Evolutionary conservation across 92 coral and sea anemone genomes (phyloP).

Genomic region (Hydrozoanthus gracilis): DNA sequence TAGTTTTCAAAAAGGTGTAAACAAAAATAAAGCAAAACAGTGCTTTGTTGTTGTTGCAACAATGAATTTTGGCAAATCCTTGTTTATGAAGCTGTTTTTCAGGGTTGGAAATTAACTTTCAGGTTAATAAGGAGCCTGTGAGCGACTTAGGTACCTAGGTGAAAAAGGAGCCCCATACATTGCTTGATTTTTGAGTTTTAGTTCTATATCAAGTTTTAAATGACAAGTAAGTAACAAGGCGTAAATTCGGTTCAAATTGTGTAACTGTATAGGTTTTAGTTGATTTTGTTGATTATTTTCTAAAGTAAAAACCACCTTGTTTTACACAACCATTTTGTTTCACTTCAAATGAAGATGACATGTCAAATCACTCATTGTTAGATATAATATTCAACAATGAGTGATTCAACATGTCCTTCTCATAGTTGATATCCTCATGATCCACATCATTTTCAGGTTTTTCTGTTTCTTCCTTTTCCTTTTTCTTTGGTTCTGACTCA

Average conservation of each 20-base stretch:
- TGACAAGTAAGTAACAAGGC: neutral
- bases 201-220: neutral
- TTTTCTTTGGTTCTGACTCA: neutral
- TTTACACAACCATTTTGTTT: neutral
- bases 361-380: neutral
- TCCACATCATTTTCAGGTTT: too few species aligned
- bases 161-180: neutral
- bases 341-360: neutral
- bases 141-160: constrained; percentile 12
- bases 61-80: neutral
- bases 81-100: neutral
- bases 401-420: neutral
- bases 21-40: too few species aligned
- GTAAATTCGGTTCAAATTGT: neutral
- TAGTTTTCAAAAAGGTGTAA: too few species aligned
- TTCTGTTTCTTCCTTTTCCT: neutral
- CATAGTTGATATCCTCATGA: too few species aligned
- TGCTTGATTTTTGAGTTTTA: constrained; percentile 18
- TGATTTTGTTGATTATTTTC: neutral
- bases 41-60: too few species aligned
- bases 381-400: neutral
- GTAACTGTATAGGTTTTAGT: neutral
- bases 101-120: neutral
- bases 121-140: constrained; percentile 7
- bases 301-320: neutral